These are phyloP conservation scores for Panagrolaimus sp. DNA, from an alignment of 1,140 invertebrate species.

Conservation along the genomic window DNA sequence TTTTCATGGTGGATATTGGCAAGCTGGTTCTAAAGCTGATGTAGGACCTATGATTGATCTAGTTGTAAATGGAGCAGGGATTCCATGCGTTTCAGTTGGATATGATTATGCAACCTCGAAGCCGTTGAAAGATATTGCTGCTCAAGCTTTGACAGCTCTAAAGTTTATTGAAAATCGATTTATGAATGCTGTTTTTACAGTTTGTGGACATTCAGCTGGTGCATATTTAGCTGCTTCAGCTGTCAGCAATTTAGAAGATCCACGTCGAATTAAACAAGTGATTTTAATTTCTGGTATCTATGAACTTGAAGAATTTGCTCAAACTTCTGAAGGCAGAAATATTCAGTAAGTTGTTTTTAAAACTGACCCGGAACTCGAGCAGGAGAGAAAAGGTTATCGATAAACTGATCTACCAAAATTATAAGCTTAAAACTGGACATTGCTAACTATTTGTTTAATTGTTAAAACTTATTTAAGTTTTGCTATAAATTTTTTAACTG, in stretches of 20 bases:
- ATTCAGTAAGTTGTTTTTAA: not conserved
- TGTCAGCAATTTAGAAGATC: not conserved
- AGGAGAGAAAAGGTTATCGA: too few relatives aligned
- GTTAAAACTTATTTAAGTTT: too few relatives aligned
- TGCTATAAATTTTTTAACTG: too few relatives aligned
- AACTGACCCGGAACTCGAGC: too few relatives aligned
- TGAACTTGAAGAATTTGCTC: not conserved
- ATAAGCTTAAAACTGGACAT: too few relatives aligned
- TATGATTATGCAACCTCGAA: not conserved
- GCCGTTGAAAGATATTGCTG: not conserved
- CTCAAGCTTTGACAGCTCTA: not conserved
- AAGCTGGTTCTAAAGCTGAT: slow-evolving; percentile 5
- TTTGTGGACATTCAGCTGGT: not conserved
- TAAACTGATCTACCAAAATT: too few relatives aligned
- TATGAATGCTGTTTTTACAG: not conserved
- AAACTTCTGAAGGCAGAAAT: not conserved
- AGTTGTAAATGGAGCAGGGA: not conserved
- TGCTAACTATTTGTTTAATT: too few relatives aligned
- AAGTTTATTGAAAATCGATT: slow-evolving; percentile 4
- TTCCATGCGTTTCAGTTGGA: not conserved
- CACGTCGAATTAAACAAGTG: not conserved
- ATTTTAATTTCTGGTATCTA: not conserved
- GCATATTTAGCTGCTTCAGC: not conserved
- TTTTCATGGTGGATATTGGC: slow-evolving; percentile 11
- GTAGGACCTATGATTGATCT: not conserved